Percentiles rank a stretch among this genome's conserved stretches.
Conservation (phyloP, 2,113 vertebrate species). For the Engraulis encrasicolus region DNA sequence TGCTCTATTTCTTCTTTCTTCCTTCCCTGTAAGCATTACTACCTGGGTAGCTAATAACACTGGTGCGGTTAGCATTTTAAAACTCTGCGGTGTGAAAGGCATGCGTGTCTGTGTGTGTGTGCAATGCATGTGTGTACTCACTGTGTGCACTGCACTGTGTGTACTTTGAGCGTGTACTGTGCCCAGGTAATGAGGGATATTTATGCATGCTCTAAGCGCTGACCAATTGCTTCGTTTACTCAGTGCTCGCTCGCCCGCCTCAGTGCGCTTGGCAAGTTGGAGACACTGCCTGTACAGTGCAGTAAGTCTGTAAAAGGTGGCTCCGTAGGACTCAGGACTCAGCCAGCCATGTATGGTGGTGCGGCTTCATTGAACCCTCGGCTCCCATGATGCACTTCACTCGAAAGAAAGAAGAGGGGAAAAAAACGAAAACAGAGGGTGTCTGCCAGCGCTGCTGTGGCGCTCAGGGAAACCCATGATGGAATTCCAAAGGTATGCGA, state of each 20-base stretch:
- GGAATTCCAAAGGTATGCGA: constrained; percentile 51
- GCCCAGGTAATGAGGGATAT: constrained; percentile 53
- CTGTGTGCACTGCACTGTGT: too few species aligned
- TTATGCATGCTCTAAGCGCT: constrained; percentile 42
- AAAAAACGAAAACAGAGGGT: too few species aligned
- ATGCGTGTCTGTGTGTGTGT: neutral
- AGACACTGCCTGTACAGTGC: neutral
- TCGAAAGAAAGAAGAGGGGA: too few species aligned
- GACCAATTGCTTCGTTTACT: constrained; percentile 21
- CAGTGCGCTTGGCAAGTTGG: constrained; percentile 26
- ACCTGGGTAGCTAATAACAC: too few species aligned
- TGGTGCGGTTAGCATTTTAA: too few species aligned
- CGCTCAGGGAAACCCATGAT: constrained; percentile 31
- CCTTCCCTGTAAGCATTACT: too few species aligned
- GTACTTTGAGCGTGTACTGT: constrained; percentile 49
- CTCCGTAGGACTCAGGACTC: neutral
- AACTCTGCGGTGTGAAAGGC: too few species aligned
- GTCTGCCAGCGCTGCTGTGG: constrained; percentile 11
- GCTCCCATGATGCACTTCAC: too few species aligned
- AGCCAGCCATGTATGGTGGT: too few species aligned
- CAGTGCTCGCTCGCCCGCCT: constrained; percentile 3
- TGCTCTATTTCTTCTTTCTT: too few species aligned
- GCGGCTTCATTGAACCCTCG: too few species aligned
- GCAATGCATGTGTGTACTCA: constrained; percentile 63
- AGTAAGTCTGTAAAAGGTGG: neutral